A percentile compares a stretch with the other conserved stretches of the same genome.
Conservation (phyloP, 2,888 invertebrate species). For the Athripsodes cinereus region DNA sequence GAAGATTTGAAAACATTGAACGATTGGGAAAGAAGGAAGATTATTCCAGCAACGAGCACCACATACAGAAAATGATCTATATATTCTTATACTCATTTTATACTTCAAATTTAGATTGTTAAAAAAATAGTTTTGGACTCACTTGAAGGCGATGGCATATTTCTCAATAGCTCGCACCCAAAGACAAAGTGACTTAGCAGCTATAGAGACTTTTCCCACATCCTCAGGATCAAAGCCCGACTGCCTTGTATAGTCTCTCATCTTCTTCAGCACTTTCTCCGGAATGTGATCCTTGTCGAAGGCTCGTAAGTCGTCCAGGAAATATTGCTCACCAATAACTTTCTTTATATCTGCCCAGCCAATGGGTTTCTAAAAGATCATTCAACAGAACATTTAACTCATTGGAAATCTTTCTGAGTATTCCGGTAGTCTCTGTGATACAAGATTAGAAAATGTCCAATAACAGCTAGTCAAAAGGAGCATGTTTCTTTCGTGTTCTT, state of each 20-base stretch:
- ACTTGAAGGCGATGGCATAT: conserved; percentile 84
- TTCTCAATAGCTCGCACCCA: conserved; percentile 92
- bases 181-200: conserved; percentile 81
- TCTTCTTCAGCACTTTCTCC: conserved; percentile 75
- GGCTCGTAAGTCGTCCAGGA: conserved; percentile 69
- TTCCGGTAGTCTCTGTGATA: too few relatives aligned
- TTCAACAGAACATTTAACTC: too few relatives aligned
- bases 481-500: too few relatives aligned
- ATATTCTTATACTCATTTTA: too few relatives aligned
- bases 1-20: too few relatives aligned
- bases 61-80: too few relatives aligned
- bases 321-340: conserved; percentile 75
- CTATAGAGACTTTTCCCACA: conserved; percentile 75
- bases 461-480: too few relatives aligned
- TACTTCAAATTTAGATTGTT: too few relatives aligned
- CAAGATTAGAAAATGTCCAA: too few relatives aligned
- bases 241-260: conserved; percentile 70
- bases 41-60: too few relatives aligned
- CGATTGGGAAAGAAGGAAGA: too few relatives aligned
- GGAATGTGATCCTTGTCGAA: conserved; percentile 87
- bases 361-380: conserved; percentile 62
- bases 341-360: conserved; percentile 85
- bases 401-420: too few relatives aligned
- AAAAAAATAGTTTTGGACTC: conserved; percentile 31
- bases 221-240: conserved; percentile 84